Evolutionary conservation across 2,888 invertebrate species (phyloP), one percentile per base, ranked within the genome.

Genomic region (Tenthredo notha): DNA sequence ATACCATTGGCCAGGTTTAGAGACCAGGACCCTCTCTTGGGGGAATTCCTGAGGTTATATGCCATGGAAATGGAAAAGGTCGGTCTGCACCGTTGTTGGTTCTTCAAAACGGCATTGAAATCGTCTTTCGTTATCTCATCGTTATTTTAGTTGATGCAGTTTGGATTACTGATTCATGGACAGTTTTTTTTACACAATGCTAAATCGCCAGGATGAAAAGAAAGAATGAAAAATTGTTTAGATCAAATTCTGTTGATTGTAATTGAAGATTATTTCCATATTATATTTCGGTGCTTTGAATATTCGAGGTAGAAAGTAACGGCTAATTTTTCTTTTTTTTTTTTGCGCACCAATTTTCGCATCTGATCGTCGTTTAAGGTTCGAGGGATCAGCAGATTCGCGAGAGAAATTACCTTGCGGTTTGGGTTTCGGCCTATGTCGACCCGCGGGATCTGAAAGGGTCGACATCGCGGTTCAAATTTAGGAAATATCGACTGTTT

Each of bases 41-140:
- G 43, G 29, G 47, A 83, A 43, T 83, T 47, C 67, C 83, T 70
- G 67, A 83, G 80, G 80, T 43, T 61, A 61, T 10, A n/a, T 15
- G 12, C 43, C 21, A 29, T 21, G 40, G 80, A 25, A 61, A 50
- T 58, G 37, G 25, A 12, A 15, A 37, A 80, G 83, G 67, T 67
- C 83, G 67, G 7, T 9, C 15, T 29, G 58, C 9, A 18, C 33
- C 40, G 40, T 58, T 40, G 43, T n/a, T 58, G 61, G 40, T n/a
- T 80, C 54, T 9, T 61, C 40, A 12, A 4, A 37, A 47, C 70
- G 67, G 47, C 67, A 83, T 83, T 67, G 83, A 70, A 80, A 50
- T n/a, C 54, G 54, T 77, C 29, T 77, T 77, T 77, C 7, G 33
- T 33, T 33, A 29, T 67, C 18, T 29, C 18, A 18, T 67, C 15